phyloP scores from a whole-genome alignment of 2,797 vertebrate species.

The Acanthurus lineatus region DNA sequence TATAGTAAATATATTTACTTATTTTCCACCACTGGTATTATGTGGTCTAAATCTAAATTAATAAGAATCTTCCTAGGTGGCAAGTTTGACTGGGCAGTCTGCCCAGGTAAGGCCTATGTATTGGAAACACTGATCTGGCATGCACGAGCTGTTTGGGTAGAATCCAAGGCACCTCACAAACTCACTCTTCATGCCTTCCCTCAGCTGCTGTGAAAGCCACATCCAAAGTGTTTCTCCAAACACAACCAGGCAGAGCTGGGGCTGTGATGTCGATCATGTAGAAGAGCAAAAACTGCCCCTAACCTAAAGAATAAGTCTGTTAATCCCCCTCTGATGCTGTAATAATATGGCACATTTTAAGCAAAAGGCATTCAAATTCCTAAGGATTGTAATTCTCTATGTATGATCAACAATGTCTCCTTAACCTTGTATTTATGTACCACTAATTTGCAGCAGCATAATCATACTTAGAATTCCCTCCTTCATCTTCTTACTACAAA shows the following conservation, averaged over 20 bases:
- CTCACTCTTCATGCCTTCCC: conserved; percentile 55
- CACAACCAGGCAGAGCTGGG: conserved; percentile 37
- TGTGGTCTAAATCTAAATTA: conserved; percentile 57
- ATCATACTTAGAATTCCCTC: background rate
- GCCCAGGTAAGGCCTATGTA: conserved; percentile 64
- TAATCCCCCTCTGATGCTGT: background rate
- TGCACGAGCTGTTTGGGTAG: conserved; percentile 60
- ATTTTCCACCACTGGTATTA: conserved; percentile 25
- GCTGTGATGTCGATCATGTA: conserved; percentile 23
- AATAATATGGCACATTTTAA: background rate
- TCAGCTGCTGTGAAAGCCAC: conserved; percentile 51
- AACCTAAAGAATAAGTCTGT: background rate
- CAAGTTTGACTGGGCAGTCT: conserved; percentile 62
- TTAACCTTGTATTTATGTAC: background rate
- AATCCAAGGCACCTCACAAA: conserved; percentile 71
- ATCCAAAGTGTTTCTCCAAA: conserved; percentile 52
- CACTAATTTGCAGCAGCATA: background rate
- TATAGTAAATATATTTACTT: background rate
- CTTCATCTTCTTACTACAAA: conserved; percentile 1
- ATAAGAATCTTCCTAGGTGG: conserved; percentile 51
- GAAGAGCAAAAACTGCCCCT: conserved; percentile 33
- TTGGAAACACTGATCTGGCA: conserved; percentile 70
- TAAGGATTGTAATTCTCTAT: background rate
- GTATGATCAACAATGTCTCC: background rate
- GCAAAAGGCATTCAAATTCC: background rate